Base-by-base conservation (phyloP, 92 coral and sea anemone species). In the Umimayanthus chanpuru region DNA sequence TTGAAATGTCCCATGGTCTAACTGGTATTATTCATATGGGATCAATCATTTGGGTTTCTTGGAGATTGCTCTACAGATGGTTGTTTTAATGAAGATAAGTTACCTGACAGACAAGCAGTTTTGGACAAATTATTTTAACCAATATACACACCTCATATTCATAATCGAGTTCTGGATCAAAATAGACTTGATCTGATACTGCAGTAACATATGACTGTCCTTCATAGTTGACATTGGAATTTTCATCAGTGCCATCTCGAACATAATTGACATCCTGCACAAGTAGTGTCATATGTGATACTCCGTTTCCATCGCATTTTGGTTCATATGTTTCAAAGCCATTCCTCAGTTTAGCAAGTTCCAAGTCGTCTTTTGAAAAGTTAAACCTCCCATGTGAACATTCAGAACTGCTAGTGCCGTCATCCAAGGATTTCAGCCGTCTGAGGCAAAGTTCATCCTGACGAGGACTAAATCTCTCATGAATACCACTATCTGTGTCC, bases 161-260 rank as follows among this genome's bases (percentile, higher is more conserved):
- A 82, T 97, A 97, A 85, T 97, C 99, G 86, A 97, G 90, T 89
- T 97, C 99, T 23, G 95, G 95, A 79, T 97, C 99, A 80, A 97
- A 97, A 79, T 94, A 97, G 58, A 97, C 93, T 90, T 97, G 98
- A 90, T 97, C 99, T 65, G 99, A 91, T 30, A 93, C 87, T 58
- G 98, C 94, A 25, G 95, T 88, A 23, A 91, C 92, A 73, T 82
- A 93, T 14, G 93, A 86, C 80, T 91, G 93, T n/a, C 89, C 92
- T 47, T 81, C 89, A 15, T 77, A 82, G 66, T 55, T 38, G 81
- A 81, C 77, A 80, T 89, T 95, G 12, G 96, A 89, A 43, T 92
- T 93, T 56, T 86, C 94, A 76, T 92, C 92, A 30, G 80, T 83
- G 80, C 86, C 92, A 87, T 92, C 88, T 80, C 84, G 86, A 50